Conservation (phyloP, 2,888 invertebrate genomes). For the Chesias legatella region DNA sequence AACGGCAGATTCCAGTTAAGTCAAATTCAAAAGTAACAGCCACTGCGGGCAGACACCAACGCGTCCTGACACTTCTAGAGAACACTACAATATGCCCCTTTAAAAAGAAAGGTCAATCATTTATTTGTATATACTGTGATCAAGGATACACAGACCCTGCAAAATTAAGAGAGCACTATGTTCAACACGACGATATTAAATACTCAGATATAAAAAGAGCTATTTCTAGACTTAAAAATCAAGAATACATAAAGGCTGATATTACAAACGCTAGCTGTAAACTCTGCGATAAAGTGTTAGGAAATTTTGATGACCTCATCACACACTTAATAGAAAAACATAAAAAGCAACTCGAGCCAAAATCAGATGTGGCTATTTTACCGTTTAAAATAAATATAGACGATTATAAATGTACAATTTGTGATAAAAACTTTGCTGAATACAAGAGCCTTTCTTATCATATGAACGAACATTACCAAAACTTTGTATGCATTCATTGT, state of each 20-base stretch:
- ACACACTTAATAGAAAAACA: constrained; percentile 54
- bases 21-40: constrained; percentile 44
- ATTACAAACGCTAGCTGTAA: constrained; percentile 56
- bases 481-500: constrained; percentile 69
- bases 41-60: constrained; percentile 37
- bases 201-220: constrained; percentile 42
- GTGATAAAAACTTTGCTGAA: constrained; percentile 51
- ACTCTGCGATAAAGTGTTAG: constrained; percentile 45
- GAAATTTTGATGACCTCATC: constrained; percentile 47
- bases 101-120: constrained; percentile 63
- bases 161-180: constrained; percentile 46
- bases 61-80: constrained; percentile 52
- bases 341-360: constrained; percentile 44
- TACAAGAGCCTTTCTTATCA: constrained; percentile 67
- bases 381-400: constrained; percentile 55
- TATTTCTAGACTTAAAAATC: constrained; percentile 52
- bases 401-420: constrained; percentile 55
- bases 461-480: constrained; percentile 70
- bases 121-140: constrained; percentile 63
- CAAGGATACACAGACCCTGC: constrained; percentile 52
- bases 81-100: constrained; percentile 62
- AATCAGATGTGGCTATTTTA: constrained; percentile 51
- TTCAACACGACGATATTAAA: constrained; percentile 38
- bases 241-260: constrained; percentile 64
- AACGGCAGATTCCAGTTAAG: constrained; percentile 10